Evolutionary conservation across 2,797 vertebrate species (phyloP).

Genomic region (Cetoscarus ocellatus): DNA sequence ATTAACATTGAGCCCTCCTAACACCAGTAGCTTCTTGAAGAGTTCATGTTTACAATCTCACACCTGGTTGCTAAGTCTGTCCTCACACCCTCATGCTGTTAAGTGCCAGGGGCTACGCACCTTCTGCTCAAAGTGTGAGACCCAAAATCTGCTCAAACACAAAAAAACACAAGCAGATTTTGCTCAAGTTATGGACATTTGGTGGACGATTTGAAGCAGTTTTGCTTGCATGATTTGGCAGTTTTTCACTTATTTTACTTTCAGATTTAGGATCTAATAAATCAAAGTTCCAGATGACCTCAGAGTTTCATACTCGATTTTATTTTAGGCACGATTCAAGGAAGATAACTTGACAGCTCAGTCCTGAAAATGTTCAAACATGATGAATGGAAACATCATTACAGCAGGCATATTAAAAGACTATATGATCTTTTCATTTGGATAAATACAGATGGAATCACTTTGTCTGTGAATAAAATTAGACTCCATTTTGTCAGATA

Average conservation of each 20-base stretch:
- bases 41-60: not conserved
- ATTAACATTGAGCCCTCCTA: not conserved
- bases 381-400: conserved; percentile 6
- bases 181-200: too few relatives aligned
- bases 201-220: too few relatives aligned
- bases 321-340: not conserved
- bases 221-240: too few relatives aligned
- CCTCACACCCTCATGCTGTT: not conserved
- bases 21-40: not conserved
- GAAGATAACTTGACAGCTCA: not conserved
- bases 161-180: not conserved
- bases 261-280: not conserved
- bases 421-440: not conserved
- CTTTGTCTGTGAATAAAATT: conserved; percentile 9
- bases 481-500: conserved; percentile 2
- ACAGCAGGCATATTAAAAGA: not conserved
- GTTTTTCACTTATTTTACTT: not conserved
- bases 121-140: not conserved
- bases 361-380: not conserved
- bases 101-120: not conserved
- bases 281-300: not conserved
- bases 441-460: conserved; percentile 20
- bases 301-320: not conserved
- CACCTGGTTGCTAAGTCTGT: not conserved
- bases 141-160: not conserved